Conservation (phyloP, 2,888 invertebrate species). For the Sipunculus nudus region DNA sequence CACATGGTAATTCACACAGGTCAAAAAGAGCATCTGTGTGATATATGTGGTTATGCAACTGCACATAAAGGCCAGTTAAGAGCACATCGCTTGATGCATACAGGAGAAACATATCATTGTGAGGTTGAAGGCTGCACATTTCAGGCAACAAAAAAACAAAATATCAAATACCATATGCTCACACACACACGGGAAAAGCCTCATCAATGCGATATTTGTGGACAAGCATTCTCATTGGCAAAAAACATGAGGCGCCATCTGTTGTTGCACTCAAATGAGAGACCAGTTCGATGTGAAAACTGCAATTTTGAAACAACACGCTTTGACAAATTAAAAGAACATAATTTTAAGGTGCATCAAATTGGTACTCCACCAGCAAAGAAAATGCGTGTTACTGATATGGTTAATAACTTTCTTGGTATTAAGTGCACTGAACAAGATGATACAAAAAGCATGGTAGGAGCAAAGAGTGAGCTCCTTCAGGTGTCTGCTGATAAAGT, state of each 20-base stretch:
- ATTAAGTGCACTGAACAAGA: neutral
- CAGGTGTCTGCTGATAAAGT: neutral
- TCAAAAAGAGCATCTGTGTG: conserved; percentile 71
- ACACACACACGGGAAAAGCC: conserved; percentile 71
- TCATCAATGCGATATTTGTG: conserved; percentile 72
- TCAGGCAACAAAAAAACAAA: conserved; percentile 69
- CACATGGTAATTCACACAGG: conserved; percentile 68
- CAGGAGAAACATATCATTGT: conserved; percentile 70
- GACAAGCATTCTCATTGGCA: conserved; percentile 71
- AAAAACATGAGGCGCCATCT: conserved; percentile 70
- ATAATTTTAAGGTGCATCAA: conserved; percentile 65
- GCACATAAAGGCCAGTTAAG: conserved; percentile 71
- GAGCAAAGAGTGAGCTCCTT: too few relatives aligned
- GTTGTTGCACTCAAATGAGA: conserved; percentile 56
- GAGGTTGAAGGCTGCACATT: conserved; percentile 67
- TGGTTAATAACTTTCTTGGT: too few relatives aligned
- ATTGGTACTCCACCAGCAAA: conserved; percentile 52
- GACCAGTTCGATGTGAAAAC: conserved; percentile 62
- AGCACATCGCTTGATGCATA: conserved; percentile 70
- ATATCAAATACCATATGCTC: conserved; percentile 70
- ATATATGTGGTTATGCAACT: conserved; percentile 72
- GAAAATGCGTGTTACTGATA: conserved; percentile 40
- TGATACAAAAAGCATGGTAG: conserved; percentile 7
- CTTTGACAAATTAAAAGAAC: conserved; percentile 71
- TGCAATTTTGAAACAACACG: conserved; percentile 70